Evolutionary conservation across 2,113 vertebrate species (phyloP).

Genomic region (Stegastes partitus): DNA sequence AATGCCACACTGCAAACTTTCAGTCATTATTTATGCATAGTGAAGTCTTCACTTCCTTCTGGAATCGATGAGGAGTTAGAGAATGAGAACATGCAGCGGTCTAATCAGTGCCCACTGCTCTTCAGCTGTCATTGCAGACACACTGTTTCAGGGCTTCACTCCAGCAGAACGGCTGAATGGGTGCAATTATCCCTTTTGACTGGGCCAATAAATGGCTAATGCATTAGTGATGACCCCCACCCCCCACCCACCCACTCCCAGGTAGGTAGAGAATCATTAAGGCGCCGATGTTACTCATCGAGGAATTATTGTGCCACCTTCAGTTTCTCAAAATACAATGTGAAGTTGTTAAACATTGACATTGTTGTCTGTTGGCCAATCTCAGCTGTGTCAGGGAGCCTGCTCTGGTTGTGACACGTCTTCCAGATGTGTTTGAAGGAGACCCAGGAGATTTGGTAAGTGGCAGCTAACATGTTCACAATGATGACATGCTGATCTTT

Average conservation of each 20-base stretch:
- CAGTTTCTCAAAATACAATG: slow-evolving; percentile 2
- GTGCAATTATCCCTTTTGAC: slow-evolving; percentile 65
- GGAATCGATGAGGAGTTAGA: slow-evolving; percentile 58
- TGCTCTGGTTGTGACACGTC: slow-evolving; percentile 27
- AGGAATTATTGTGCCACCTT: slow-evolving; percentile 26
- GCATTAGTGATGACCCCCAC: slow-evolving; percentile 69
- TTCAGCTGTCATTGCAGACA: slow-evolving; percentile 45
- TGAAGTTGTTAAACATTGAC: slow-evolving; percentile 50
- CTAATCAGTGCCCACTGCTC: slow-evolving; percentile 69
- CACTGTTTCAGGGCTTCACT: slow-evolving; percentile 42
- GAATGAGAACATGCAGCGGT: slow-evolving; percentile 29
- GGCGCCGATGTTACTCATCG: slow-evolving; percentile 16
- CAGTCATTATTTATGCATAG: slow-evolving; percentile 14
- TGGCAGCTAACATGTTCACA: neutral
- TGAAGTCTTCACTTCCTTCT: slow-evolving; percentile 23
- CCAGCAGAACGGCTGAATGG: slow-evolving; percentile 38
- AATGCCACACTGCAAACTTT: neutral
- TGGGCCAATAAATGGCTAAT: slow-evolving; percentile 63
- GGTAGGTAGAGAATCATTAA: slow-evolving; percentile 54
- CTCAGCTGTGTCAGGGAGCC: neutral
- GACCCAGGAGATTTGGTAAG: neutral
- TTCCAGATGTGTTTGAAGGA: slow-evolving; percentile 7
- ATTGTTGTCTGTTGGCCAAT: slow-evolving; percentile 30
- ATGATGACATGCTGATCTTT: neutral
- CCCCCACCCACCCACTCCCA: slow-evolving; percentile 3